Percentiles rank a stretch among this genome's conserved stretches.
Evolutionary conservation across 2,888 invertebrate species (phyloP).

Genomic region (Calameuta filiformis): DNA sequence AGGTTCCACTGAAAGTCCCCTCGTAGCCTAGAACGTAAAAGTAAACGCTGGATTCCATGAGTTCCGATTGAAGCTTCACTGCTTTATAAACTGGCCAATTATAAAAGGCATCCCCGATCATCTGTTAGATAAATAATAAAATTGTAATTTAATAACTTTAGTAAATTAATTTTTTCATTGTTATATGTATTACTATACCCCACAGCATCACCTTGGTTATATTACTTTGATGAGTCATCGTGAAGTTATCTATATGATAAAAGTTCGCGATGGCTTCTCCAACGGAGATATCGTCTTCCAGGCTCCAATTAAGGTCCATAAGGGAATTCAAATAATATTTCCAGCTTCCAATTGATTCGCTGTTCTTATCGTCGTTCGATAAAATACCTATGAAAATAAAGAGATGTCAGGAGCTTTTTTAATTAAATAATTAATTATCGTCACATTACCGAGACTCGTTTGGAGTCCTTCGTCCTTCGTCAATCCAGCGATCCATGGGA

Average conservation of each 20-base stretch:
- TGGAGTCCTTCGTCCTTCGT: slow-evolving; percentile 47
- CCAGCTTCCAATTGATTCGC: neutral
- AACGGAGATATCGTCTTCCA: neutral
- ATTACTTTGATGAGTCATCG: slow-evolving; percentile 14
- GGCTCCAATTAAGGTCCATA: neutral
- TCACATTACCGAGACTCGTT: slow-evolving; percentile 37
- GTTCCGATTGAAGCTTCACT: slow-evolving; percentile 27
- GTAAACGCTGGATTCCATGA: slow-evolving; percentile 45
- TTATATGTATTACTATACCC: neutral
- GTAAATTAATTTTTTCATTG: neutral
- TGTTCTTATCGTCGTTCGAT: neutral
- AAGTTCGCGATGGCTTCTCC: neutral
- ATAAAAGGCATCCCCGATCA: slow-evolving; percentile 35
- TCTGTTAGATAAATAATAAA: slow-evolving; percentile 22
- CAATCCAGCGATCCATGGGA: slow-evolving; percentile 54
- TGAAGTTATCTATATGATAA: slow-evolving; percentile 38
- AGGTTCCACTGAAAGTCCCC: slow-evolving; percentile 45
- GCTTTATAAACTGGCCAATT: slow-evolving; percentile 36
- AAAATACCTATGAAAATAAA: neutral
- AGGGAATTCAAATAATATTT: neutral
- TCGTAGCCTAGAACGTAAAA: slow-evolving; percentile 49
- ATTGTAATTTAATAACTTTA: neutral
- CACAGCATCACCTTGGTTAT: slow-evolving; percentile 32
- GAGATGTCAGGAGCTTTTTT: neutral
- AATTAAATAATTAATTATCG: neutral